Percentiles rank a stretch among this genome's conserved stretches.
Evolutionary conservation across 2,113 vertebrate species (phyloP).

Genomic region (Channa maculata): DNA sequence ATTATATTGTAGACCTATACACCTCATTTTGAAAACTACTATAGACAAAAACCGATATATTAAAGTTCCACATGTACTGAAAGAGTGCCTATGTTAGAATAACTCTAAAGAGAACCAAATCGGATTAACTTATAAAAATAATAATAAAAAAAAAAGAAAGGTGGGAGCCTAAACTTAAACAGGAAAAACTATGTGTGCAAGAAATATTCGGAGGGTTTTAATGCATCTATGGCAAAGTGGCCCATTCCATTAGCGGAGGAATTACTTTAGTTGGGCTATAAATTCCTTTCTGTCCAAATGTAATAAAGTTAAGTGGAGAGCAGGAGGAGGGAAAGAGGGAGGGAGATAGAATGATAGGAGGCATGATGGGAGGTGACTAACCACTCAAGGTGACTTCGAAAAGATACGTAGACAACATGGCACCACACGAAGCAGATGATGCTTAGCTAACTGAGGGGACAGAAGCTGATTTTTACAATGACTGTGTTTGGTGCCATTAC

Average conservation of each 20-base stretch:
- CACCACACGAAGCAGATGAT: constrained; percentile 33
- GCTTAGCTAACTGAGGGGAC: not conserved
- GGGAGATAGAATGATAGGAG: constrained; percentile 50
- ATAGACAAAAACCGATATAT: constrained; percentile 3
- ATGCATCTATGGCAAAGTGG: constrained; percentile 87
- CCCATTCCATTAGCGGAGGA: constrained; percentile 89
- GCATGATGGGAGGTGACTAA: constrained; percentile 47
- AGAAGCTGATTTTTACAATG: constrained; percentile 7
- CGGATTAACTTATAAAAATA: constrained; percentile 63
- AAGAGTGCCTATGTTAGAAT: constrained; percentile 70
- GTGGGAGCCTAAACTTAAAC: constrained; percentile 71
- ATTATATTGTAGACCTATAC: constrained; percentile 84
- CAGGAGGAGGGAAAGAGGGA: constrained; percentile 57
- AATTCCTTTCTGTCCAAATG: constrained; percentile 86
- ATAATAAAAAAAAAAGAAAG: too few species aligned
- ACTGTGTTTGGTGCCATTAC: not conserved
- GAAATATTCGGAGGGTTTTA: constrained; percentile 86
- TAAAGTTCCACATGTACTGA: constrained; percentile 74
- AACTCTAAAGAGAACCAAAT: constrained; percentile 74
- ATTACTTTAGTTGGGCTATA: constrained; percentile 85
- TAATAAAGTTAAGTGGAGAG: constrained; percentile 88
- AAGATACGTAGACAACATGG: constrained; percentile 61
- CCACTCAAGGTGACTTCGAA: constrained; percentile 78
- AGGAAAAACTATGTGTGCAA: constrained; percentile 68
- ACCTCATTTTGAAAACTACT: constrained; percentile 54